Evolutionary conservation across 2,888 invertebrate species (phyloP).

Genomic region (Nomada ferruginata): DNA sequence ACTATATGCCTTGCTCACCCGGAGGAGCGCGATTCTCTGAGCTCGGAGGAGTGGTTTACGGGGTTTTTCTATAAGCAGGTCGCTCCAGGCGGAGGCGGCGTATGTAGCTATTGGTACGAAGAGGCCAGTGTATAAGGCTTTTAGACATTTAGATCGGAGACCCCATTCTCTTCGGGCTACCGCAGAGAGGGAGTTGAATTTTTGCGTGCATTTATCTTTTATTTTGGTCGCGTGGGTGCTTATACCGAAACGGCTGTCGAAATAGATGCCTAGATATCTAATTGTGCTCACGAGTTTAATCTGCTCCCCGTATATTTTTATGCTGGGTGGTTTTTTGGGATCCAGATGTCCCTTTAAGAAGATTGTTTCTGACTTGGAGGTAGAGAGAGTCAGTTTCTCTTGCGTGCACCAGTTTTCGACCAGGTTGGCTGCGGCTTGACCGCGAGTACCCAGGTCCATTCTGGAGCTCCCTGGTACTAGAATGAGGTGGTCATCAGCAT

Average conservation of each 20-base stretch:
- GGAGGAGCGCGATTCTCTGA: too few relatives aligned
- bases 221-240: background rate
- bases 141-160: constrained; percentile 1
- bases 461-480: background rate
- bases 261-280: too few relatives aligned
- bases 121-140: constrained; percentile 39
- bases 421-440: too few relatives aligned
- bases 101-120: too few relatives aligned
- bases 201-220: background rate
- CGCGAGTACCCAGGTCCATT: background rate
- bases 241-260: too few relatives aligned
- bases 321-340: too few relatives aligned
- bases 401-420: background rate
- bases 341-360: background rate
- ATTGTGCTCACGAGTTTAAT: background rate
- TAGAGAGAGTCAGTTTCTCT: background rate
- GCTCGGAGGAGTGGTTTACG: too few relatives aligned
- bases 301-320: background rate
- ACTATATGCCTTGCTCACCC: too few relatives aligned
- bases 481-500: background rate
- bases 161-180: constrained; percentile 46
- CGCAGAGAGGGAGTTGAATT: constrained; percentile 1
- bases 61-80: too few relatives aligned
- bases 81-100: too few relatives aligned
- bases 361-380: background rate